Evolutionary conservation across 2,888 invertebrate genomes (phyloP).

Genomic region (Drosophila fungiperda): DNA sequence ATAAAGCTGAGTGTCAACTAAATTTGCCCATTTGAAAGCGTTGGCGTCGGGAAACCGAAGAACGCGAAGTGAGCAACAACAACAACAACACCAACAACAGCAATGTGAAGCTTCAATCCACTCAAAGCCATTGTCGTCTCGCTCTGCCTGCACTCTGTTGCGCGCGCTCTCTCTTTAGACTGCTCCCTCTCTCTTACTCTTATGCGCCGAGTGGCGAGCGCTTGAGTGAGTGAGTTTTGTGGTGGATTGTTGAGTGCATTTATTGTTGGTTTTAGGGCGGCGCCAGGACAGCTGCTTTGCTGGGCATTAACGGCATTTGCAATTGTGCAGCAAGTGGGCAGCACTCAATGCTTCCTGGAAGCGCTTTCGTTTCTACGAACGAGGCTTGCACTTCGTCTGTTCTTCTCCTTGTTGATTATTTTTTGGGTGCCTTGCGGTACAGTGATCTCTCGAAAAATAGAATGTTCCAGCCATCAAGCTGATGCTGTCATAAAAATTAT

Average conservation of each 20-base stretch:
- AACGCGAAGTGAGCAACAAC: constrained; percentile 12
- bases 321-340: constrained; percentile 70
- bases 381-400: constrained; percentile 26
- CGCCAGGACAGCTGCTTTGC: constrained; percentile 55
- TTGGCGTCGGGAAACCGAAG: constrained; percentile 41
- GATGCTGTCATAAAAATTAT: background rate
- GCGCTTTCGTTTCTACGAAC: constrained; percentile 69
- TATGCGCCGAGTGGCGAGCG: constrained; percentile 1
- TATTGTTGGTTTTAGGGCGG: constrained; percentile 55
- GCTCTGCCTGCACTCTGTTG: constrained; percentile 47
- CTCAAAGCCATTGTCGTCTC: constrained; percentile 49
- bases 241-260: constrained; percentile 57
- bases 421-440: constrained; percentile 15
- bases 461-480: background rate
- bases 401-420: background rate
- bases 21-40: constrained; percentile 58
- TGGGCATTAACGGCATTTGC: constrained; percentile 57
- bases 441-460: background rate
- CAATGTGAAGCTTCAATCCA: constrained; percentile 40
- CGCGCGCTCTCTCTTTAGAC: constrained; percentile 24
- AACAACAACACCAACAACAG: constrained; percentile 24
- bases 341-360: constrained; percentile 71
- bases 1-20: constrained; percentile 80
- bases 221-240: constrained; percentile 38
- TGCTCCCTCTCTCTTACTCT: constrained; percentile 13